Evolutionary conservation across 2,888 invertebrate species (phyloP).

Genomic region (Drosophila suboccidentalis): DNA sequence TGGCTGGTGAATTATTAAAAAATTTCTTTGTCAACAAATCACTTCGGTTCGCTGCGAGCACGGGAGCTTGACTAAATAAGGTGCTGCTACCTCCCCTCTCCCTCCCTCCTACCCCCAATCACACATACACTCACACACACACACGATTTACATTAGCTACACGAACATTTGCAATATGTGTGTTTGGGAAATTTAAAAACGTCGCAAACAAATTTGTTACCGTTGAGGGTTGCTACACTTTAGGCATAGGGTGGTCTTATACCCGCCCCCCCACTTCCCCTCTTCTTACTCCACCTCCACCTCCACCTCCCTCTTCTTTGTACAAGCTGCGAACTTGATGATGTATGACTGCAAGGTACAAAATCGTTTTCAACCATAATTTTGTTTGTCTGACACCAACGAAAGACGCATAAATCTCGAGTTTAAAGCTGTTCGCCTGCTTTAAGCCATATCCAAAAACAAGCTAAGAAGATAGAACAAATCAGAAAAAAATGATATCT

Average conservation of each 20-base stretch:
- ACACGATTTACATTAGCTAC: slow-evolving; percentile 74
- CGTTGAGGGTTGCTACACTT: slow-evolving; percentile 67
- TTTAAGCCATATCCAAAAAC: slow-evolving; percentile 33
- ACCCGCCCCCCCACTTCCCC: neutral
- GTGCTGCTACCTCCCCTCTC: slow-evolving; percentile 51
- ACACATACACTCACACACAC: slow-evolving; percentile 30
- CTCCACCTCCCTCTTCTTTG: neutral
- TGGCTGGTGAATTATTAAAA: slow-evolving; percentile 79
- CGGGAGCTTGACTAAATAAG: slow-evolving; percentile 69
- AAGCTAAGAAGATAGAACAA: neutral
- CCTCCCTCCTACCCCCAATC: neutral
- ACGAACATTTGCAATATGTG: slow-evolving; percentile 40
- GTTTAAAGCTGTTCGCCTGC: slow-evolving; percentile 55
- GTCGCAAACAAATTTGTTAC: slow-evolving; percentile 81
- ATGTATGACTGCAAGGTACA: slow-evolving; percentile 78
- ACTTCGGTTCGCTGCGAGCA: slow-evolving; percentile 58
- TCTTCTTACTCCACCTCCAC: neutral
- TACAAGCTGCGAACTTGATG: slow-evolving; percentile 51
- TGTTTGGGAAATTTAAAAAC: slow-evolving; percentile 75
- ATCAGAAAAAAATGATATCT: neutral
- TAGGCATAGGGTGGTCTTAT: slow-evolving; percentile 8
- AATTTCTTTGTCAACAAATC: slow-evolving; percentile 84
- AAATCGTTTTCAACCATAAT: slow-evolving; percentile 78
- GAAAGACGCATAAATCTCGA: slow-evolving; percentile 68
- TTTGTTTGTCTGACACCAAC: slow-evolving; percentile 76